phyloP scores from a whole-genome alignment of 2,888 invertebrate genomes.

The Escarpia spicata region DNA sequence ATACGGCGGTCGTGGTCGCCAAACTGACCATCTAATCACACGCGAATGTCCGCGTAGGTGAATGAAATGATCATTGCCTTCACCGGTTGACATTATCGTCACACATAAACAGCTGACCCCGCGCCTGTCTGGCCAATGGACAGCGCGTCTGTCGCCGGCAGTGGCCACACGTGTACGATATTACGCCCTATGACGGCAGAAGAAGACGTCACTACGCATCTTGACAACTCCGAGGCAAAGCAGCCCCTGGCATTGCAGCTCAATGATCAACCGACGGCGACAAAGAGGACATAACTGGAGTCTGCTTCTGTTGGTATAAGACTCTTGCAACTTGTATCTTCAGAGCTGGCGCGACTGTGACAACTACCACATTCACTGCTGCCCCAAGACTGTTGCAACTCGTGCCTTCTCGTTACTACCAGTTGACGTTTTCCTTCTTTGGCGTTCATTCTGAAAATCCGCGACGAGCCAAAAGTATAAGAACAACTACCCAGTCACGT shows the following conservation, averaged over 20 bases:
- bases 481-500: background rate
- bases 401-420: background rate
- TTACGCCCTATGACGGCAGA: conserved; percentile 6
- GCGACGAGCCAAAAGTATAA: background rate
- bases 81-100: conserved; percentile 3
- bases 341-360: background rate
- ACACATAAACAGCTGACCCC: background rate
- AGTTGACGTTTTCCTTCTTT: background rate
- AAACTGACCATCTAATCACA: conserved; percentile 16
- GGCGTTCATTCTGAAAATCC: background rate
- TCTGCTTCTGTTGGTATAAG: background rate
- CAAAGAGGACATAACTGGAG: background rate
- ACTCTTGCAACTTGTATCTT: background rate
- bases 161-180: background rate
- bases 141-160: background rate
- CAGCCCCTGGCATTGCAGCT: background rate
- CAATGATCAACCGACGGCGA: background rate
- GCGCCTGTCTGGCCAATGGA: background rate
- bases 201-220: background rate
- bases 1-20: background rate
- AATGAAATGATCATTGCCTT: conserved; percentile 16
- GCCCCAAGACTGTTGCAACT: background rate
- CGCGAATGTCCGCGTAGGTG: conserved; percentile 12
- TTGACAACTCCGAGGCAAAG: background rate
- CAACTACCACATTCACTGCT: background rate